phyloP scores from a whole-genome alignment of 2,888 invertebrate genomes.

The Herminia tarsipennalis region DNA sequence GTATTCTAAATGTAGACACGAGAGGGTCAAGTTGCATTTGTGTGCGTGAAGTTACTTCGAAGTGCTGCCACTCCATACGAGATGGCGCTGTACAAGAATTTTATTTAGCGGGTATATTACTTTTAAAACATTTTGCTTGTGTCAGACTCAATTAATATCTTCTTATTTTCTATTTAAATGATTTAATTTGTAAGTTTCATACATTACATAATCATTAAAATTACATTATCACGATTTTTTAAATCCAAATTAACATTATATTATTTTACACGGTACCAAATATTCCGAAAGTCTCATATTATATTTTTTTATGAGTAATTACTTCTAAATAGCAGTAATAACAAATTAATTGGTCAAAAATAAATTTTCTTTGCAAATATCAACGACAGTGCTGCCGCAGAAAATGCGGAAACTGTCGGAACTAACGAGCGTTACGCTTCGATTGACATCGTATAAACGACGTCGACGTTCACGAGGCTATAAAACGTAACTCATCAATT shows the following conservation, averaged over 20 bases:
- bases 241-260: too few relatives aligned
- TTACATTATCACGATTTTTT: too few relatives aligned
- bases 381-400: conserved; percentile 60
- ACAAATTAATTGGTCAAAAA: neutral
- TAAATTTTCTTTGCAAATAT: neutral
- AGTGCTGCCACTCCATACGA: conserved; percentile 73
- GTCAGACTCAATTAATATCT: too few relatives aligned
- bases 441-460: conserved; percentile 47
- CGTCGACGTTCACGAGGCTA: conserved; percentile 48
- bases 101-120: neutral
- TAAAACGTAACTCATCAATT: conserved; percentile 58
- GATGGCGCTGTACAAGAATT: conserved; percentile 65
- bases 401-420: conserved; percentile 55
- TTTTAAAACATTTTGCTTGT: neutral
- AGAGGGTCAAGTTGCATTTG: conserved; percentile 26
- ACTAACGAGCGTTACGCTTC: conserved; percentile 54
- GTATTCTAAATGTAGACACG: conserved; percentile 39
- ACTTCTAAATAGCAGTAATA: neutral
- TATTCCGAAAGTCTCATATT: too few relatives aligned
- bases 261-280: too few relatives aligned
- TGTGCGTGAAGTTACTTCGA: conserved; percentile 35
- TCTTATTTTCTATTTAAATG: too few relatives aligned
- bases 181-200: neutral
- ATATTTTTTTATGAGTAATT: neutral
- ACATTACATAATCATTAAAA: too few relatives aligned